These are phyloP conservation scores for Squalus acanthias DNA, from an alignment of 2,797 vertebrate genomes.

Conservation along the genomic window DNA sequence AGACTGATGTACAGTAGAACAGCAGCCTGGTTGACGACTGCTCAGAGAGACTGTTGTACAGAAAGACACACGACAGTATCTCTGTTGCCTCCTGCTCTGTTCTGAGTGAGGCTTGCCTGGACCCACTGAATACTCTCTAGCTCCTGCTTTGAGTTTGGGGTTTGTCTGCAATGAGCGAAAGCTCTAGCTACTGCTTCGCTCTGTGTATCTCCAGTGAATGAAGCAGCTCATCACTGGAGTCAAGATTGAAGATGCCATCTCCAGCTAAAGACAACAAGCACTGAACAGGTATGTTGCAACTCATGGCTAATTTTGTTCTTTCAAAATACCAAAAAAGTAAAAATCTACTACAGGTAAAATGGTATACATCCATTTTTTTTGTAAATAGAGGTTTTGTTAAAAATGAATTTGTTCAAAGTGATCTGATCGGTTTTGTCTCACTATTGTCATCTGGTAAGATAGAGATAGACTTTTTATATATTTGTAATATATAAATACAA, in stretches of 20 bases:
- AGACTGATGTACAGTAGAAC: not conserved
- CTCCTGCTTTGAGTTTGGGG: not conserved
- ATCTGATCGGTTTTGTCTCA: not conserved
- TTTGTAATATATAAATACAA: not conserved
- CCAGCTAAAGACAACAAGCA: not conserved
- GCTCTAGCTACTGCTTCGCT: not conserved
- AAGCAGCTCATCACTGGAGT: not conserved
- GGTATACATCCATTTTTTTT: not conserved
- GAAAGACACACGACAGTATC: not conserved
- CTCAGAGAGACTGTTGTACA: not conserved
- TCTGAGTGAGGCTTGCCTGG: not conserved
- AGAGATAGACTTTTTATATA: not conserved
- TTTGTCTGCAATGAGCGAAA: not conserved
- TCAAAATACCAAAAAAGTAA: not conserved
- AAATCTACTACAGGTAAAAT: not conserved
- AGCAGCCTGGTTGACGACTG: not conserved
- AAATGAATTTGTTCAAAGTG: not conserved
- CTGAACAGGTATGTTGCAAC: slow-evolving; percentile 12
- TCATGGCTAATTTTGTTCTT: not conserved
- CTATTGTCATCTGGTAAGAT: no score
- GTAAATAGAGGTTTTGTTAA: not conserved
- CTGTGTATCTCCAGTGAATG: not conserved
- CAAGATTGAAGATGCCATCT: not conserved
- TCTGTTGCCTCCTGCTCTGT: not conserved
- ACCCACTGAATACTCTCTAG: not conserved